Base-by-base conservation (phyloP, 1,140 invertebrate genomes). In the Anastatus disparis region DNA sequence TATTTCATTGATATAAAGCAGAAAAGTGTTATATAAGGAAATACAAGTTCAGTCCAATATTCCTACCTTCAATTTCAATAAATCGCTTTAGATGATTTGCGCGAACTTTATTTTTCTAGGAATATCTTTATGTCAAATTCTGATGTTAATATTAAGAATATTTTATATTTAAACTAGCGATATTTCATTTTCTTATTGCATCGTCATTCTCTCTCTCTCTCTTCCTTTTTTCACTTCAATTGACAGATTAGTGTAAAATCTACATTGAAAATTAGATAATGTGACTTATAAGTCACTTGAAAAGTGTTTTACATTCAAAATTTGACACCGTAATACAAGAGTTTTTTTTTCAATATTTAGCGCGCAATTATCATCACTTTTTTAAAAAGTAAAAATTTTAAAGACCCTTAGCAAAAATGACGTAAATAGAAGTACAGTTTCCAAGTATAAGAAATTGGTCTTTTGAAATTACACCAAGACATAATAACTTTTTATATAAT, bases 201-300 rank as follows among this genome's bases (percentile, higher is more conserved):
- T 55, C 12, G 31, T 42, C 29, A 55, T n/a, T n/a, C n/a, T n/a
- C n/a, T 55, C 2, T 63, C 52, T 17, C 27, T 3, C 29, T 1
- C 44, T 20, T 24, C 10, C 9, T 20, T 31, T 48, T 20, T 62
- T 48, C 29, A 52, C 13, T 42, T 53, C 24, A 65, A 55, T 65
- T 65, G 63, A 65, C 50, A 53, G 22, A 55, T 26, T 65, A 55
- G 40, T 38, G 26, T 65, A 53, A 65, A 9, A 55, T 53, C 26
- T 53, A 65, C 3, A 40, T 27, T 42, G 31, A 42, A 42, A 65
- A 42, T 29, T 42, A 52, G 29, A 6, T 40, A 24, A 8, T 12
- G 24, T 26, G 63, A 10, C 50, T 55, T 40, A 17, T 26, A 9
- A 50, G 20, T 35, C 46, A 26, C 29, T 6, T 7, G 9, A 55